Evolutionary conservation across 2,113 vertebrate species (phyloP).

Genomic region (Echinops telfairi): DNA sequence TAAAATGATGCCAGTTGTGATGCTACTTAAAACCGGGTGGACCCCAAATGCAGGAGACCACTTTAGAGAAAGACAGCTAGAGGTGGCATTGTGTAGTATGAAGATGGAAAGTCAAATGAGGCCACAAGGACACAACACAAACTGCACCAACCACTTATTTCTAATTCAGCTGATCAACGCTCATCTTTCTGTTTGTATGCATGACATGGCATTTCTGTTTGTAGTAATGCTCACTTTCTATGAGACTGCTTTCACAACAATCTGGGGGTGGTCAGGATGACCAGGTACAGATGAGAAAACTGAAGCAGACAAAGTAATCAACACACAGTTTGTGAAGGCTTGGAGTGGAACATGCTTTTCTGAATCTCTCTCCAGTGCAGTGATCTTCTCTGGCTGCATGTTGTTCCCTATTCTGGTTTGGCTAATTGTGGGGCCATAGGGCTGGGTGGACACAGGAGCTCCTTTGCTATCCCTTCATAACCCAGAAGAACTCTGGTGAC

Average conservation of each 20-base stretch:
- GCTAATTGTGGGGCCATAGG: background rate
- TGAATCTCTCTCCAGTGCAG: background rate
- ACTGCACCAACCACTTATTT: background rate
- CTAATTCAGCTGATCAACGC: background rate
- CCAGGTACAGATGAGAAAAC: too few relatives aligned
- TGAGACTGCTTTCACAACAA: background rate
- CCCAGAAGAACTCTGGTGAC: too few relatives aligned
- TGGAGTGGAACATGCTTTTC: background rate
- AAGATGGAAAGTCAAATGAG: background rate
- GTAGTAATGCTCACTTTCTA: background rate
- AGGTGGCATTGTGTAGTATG: background rate
- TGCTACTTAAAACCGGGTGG: background rate
- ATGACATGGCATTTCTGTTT: background rate
- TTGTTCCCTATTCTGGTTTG: background rate
- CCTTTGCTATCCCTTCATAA: background rate
- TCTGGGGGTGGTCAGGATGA: background rate
- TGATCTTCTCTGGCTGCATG: background rate
- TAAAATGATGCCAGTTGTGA: background rate
- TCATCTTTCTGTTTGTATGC: background rate
- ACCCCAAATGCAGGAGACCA: background rate
- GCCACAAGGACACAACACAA: background rate
- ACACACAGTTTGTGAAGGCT: background rate
- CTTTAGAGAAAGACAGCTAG: background rate
- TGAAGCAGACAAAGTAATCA: background rate
- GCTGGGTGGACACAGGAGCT: background rate